These are phyloP conservation scores for Hippocampus zosterae DNA, from an alignment of 2,113 vertebrate species.

Conservation along the genomic window DNA sequence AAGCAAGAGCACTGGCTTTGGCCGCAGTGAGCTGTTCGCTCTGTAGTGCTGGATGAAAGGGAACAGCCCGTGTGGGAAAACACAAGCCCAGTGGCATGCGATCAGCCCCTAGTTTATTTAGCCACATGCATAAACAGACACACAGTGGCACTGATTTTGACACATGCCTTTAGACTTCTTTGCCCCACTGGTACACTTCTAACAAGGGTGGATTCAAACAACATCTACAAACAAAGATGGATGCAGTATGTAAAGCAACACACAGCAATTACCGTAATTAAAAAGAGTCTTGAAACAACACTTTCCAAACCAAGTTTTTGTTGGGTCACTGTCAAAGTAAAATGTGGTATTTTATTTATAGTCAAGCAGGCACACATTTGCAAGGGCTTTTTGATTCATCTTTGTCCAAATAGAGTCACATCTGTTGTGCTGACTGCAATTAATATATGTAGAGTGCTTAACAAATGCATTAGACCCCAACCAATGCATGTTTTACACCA, in stretches of 20 bases:
- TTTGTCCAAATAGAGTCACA: not conserved
- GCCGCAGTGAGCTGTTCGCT: conserved; percentile 19
- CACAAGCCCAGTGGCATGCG: conserved; percentile 29
- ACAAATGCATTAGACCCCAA: not conserved
- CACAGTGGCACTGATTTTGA: conserved; percentile 32
- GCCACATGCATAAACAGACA: conserved; percentile 3
- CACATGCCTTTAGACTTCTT: conserved; percentile 16
- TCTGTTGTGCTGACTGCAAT: not conserved
- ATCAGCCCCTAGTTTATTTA: conserved; percentile 40
- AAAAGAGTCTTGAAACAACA: not conserved
- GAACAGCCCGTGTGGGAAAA: conserved; percentile 23
- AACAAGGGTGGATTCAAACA: conserved; percentile 10
- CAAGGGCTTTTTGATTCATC: not conserved
- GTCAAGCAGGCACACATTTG: not conserved
- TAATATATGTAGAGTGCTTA: not conserved
- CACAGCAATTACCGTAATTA: not conserved
- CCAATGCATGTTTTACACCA: not conserved
- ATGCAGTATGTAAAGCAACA: not conserved
- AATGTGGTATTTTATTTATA: not conserved
- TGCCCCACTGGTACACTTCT: conserved; percentile 12
- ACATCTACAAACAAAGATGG: conserved; percentile 6
- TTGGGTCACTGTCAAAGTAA: not conserved
- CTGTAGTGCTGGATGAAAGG: conserved; percentile 32
- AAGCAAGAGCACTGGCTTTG: conserved; percentile 14
- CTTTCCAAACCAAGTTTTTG: not conserved